A percentile compares a stretch with the other conserved stretches of the same genome.
Evolutionary conservation across 2,113 vertebrate genomes (phyloP).

Genomic region (Serilophus lunatus): DNA sequence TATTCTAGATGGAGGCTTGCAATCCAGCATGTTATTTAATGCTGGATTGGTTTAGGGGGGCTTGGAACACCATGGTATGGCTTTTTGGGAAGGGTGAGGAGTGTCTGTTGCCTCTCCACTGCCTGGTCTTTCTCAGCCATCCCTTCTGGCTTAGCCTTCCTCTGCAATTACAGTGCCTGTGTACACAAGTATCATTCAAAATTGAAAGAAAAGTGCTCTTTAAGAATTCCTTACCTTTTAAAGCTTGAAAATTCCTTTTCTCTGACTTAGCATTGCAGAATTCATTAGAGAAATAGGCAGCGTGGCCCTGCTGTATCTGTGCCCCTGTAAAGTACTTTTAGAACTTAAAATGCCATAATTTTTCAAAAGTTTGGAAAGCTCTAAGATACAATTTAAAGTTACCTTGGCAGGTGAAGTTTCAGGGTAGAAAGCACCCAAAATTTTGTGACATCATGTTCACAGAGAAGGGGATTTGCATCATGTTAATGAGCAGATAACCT

Average conservation of each 20-base stretch:
- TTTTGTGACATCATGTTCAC: not conserved
- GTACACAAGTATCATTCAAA: not conserved
- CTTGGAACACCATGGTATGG: not conserved
- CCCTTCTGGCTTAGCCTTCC: not conserved
- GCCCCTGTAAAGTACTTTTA: not conserved
- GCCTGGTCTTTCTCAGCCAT: not conserved
- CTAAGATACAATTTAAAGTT: not conserved
- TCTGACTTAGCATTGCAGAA: not conserved
- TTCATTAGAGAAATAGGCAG: not conserved
- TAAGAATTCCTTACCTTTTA: not conserved
- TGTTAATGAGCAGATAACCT: too few species aligned
- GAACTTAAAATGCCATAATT: not conserved
- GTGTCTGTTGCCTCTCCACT: too few species aligned
- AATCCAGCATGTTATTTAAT: fast-evolving
- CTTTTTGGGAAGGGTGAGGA: not conserved
- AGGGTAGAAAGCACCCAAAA: not conserved
- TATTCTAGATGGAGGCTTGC: not conserved
- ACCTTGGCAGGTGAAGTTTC: not conserved
- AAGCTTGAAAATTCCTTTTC: not conserved
- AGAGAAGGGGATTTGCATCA: not conserved
- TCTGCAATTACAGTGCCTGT: not conserved
- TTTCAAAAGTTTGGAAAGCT: not conserved
- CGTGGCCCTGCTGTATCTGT: fast-evolving
- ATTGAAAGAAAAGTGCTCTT: not conserved
- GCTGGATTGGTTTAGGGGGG: not conserved